phyloP scores from a whole-genome alignment of 1,140 invertebrate species.

The Drosophila ironensis region DNA sequence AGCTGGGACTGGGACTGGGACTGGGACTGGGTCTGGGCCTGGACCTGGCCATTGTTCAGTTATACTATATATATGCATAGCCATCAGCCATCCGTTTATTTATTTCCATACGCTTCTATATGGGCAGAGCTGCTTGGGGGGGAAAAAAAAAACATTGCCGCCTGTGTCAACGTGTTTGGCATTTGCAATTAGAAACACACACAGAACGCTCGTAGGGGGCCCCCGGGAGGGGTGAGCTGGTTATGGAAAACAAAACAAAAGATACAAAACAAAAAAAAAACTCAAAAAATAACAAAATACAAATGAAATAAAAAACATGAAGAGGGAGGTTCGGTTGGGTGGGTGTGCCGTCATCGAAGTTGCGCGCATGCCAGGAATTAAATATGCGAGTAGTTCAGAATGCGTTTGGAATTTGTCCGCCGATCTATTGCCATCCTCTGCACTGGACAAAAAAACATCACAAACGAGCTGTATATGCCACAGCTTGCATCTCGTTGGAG shows the following conservation, averaged over 20 bases:
- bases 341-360: conserved; percentile 57
- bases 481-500: too few relatives aligned
- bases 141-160: conserved; percentile 36
- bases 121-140: conserved; percentile 65
- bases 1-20: background rate
- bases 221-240: background rate
- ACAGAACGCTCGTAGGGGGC: conserved; percentile 10
- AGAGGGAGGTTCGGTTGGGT: conserved; percentile 15
- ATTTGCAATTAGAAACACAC: conserved; percentile 63
- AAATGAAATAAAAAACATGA: too few relatives aligned
- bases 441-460: conserved; percentile 12
- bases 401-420: conserved; percentile 66
- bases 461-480: too few relatives aligned
- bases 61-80: background rate
- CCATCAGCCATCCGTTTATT: background rate
- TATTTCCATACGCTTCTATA: conserved; percentile 26
- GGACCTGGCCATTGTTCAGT: conserved; percentile 26
- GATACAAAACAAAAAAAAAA: conserved; percentile 11
- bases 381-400: conserved; percentile 58
- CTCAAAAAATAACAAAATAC: too few relatives aligned
- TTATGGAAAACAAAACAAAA: too few relatives aligned
- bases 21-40: background rate
- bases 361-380: conserved; percentile 62
- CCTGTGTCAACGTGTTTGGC: conserved; percentile 60
- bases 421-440: background rate